These are phyloP conservation scores for Euglossa dilemma DNA, from an alignment of 1,140 invertebrate genomes.

Conservation along the genomic window DNA sequence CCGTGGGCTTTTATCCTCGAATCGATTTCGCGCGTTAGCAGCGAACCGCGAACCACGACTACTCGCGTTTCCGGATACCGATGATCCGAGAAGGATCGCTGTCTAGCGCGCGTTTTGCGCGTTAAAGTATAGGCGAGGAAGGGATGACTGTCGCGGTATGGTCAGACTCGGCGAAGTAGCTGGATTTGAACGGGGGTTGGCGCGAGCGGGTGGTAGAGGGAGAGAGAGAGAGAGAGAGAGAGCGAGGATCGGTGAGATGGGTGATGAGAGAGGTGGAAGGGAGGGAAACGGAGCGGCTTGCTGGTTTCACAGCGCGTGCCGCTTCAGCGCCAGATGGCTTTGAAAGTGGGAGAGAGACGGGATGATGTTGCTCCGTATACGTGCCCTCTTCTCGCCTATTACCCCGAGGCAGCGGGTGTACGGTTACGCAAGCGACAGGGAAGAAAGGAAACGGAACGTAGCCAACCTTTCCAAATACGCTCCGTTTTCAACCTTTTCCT, in stretches of 20 bases:
- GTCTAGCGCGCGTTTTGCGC: slow-evolving; percentile 43
- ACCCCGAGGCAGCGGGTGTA: slow-evolving; percentile 37
- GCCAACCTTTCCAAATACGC: slow-evolving; percentile 15
- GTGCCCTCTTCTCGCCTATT: slow-evolving; percentile 39
- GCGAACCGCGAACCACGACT: no score
- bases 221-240: background rate
- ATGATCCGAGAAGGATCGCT: no score
- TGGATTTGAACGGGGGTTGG: slow-evolving; percentile 46
- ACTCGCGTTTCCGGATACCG: no score
- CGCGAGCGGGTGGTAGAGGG: background rate
- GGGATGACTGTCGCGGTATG: slow-evolving; percentile 44
- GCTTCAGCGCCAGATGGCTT: slow-evolving; percentile 72
- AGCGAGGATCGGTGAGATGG: slow-evolving; percentile 41
- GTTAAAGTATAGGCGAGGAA: slow-evolving; percentile 14
- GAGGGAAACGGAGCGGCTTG: slow-evolving; percentile 32
- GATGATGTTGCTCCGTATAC: slow-evolving; percentile 9
- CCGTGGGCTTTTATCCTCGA: background rate
- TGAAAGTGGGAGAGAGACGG: slow-evolving; percentile 45
- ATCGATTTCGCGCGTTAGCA: background rate
- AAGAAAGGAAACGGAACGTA: slow-evolving; percentile 23
- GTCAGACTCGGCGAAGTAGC: slow-evolving; percentile 52
- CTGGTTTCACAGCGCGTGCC: slow-evolving; percentile 71
- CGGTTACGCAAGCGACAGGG: slow-evolving; percentile 31
- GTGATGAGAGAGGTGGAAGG: slow-evolving; percentile 14
- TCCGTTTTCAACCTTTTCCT: no score